Base-by-base conservation (phyloP, 37 sponge, comb jelly and placozoan genomes). In the Chondrilla cf. caribensis region DNA sequence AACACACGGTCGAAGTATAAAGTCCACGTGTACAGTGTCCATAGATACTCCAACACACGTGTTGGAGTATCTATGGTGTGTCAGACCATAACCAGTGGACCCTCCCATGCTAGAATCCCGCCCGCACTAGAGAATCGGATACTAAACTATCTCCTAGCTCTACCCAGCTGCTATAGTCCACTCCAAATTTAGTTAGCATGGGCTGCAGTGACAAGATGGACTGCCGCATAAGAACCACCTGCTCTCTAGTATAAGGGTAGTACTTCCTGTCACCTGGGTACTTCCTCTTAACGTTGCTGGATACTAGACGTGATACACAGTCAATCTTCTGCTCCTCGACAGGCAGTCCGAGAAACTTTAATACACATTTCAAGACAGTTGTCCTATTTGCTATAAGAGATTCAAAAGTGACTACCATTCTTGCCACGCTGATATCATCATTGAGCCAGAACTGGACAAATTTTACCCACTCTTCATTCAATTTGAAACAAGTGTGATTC, bases 391-490 rank as follows among this genome's bases (percentile, higher is more conserved):
- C 6, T 4, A 73, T 15, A 17, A 73, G 76, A 15, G 38, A 22
- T 17, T 42, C 44, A 42, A 36, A 73, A 43, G 25, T 73, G 41
- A 73, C 25, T 2, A 21, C 42, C 43, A 24, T 24, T 43, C 24
- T 42, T 15, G 43, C 24, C 36, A 37, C n/a, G 24, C 21, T 2
- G 43, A 24, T 43, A 73, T 39, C 44, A 42, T 24, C 41, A 19
- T 25, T 25, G 43, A 73, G 44, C 76, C 76, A 73, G 24, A 73
- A 73, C 76, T 42, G n/a, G 17, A 2, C 41, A 42, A 73, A 73
- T n/a, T 73, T n/a, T 39, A 36, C 24, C 76, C 76, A 73, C 24
- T 73, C 18, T 2, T 37, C n/a, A 26, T 64, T 68, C 58, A 71
- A 55, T 35, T 11, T 37, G 32, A 19, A 55, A 38, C 35, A 47